Evolutionary conservation across 2,113 vertebrate species (phyloP).

Genomic region (Forbesichthys agassizii): DNA sequence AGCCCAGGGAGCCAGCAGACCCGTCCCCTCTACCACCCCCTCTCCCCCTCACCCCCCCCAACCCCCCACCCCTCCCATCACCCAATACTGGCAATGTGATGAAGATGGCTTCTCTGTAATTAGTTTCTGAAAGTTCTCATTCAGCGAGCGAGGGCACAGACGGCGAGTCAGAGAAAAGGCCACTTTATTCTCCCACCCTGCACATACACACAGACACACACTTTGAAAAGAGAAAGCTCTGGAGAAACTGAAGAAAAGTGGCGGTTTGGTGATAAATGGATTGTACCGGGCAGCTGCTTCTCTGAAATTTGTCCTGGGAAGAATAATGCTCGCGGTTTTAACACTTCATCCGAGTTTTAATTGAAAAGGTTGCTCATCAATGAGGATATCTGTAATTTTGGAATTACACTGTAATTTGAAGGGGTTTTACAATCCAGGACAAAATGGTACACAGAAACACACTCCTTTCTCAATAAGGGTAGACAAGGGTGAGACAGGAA

Average conservation of each 20-base stretch:
- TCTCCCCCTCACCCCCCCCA: too few species aligned
- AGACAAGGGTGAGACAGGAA: background rate
- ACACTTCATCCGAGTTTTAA: conserved; percentile 9
- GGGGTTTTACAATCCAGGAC: background rate
- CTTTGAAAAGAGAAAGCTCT: conserved; percentile 38
- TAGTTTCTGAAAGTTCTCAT: conserved; percentile 79
- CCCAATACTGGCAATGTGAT: conserved; percentile 77
- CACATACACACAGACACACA: conserved; percentile 37
- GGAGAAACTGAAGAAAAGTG: conserved; percentile 8
- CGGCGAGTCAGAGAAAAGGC: conserved; percentile 56
- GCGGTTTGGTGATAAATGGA: conserved; percentile 7
- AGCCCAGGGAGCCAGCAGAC: conserved; percentile 69
- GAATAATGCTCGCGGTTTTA: conserved; percentile 1
- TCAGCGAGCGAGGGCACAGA: conserved; percentile 60
- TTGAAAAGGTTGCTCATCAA: background rate
- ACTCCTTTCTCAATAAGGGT: background rate
- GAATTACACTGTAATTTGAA: background rate
- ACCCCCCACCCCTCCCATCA: conserved; percentile 9
- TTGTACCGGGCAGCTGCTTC: background rate
- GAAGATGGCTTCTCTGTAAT: conserved; percentile 79
- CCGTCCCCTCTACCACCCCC: conserved; percentile 43
- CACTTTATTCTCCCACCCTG: conserved; percentile 60
- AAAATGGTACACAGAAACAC: conserved; percentile 1
- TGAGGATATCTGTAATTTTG: background rate
- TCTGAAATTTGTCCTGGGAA: conserved; percentile 8